Percentiles rank a stretch among this genome's conserved stretches.
phyloP scores from a whole-genome alignment of 2,113 vertebrate genomes.

The Blennius ocellaris region DNA sequence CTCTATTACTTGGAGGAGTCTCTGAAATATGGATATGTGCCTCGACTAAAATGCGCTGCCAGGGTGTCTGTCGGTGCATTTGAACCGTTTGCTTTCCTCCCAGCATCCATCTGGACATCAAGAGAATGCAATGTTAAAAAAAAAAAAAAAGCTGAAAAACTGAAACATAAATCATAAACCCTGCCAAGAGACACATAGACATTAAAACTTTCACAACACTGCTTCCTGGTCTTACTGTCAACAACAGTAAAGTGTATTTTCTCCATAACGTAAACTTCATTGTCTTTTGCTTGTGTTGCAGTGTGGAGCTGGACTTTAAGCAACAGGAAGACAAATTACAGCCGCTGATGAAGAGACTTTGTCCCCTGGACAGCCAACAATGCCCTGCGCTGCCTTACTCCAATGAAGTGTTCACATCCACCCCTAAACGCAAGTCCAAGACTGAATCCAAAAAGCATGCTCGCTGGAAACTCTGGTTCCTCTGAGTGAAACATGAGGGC shows the following conservation, averaged over 20 bases:
- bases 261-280: background rate
- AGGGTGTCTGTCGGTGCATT: conserved; percentile 41
- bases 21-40: conserved; percentile 60
- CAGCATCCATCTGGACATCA: conserved; percentile 57
- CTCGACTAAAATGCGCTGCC: conserved; percentile 54
- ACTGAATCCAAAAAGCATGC: conserved; percentile 98
- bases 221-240: background rate
- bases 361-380: conserved; percentile 91
- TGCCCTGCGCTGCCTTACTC: conserved; percentile 95
- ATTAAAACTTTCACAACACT: conserved; percentile 7
- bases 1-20: conserved; percentile 47
- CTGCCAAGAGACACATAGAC: conserved; percentile 20
- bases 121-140: conserved; percentile 45
- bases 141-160: conserved; percentile 31
- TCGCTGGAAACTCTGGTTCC: conserved; percentile 99
- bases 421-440: conserved; percentile 98
- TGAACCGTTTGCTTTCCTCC: conserved; percentile 36
- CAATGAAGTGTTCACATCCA: conserved; percentile 94
- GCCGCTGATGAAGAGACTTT: conserved; percentile 95
- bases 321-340: conserved; percentile 97
- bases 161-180: conserved; percentile 26
- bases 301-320: conserved; percentile 98
- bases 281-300: conserved; percentile 69
- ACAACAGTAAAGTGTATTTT: conserved; percentile 8
- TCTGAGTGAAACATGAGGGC: conserved; percentile 82